Percentiles rank a stretch among this genome's conserved stretches.
phyloP scores from a whole-genome alignment of 2,797 vertebrate genomes.

The Falco peregrinus region DNA sequence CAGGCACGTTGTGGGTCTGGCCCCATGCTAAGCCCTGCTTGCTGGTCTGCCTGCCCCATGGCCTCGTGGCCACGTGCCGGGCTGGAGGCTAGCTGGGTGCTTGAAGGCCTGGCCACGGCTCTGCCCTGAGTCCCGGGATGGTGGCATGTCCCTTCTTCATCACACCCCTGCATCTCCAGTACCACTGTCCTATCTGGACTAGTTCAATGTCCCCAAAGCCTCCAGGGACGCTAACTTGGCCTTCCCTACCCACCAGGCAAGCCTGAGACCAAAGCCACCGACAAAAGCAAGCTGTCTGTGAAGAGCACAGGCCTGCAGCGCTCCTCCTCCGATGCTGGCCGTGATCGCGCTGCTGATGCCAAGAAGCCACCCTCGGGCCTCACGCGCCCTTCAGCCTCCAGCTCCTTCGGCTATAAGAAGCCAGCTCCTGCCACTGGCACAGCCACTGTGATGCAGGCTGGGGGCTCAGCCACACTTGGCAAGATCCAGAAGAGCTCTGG shows the following conservation, averaged over 20 bases:
- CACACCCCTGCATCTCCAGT: fast-evolving
- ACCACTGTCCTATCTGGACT: fast-evolving
- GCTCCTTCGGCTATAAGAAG: conserved; percentile 95
- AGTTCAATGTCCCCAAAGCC: background rate
- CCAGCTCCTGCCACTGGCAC: conserved; percentile 82
- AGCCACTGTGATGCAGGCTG: conserved; percentile 90
- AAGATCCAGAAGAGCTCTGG: conserved; percentile 91
- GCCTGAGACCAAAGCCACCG: conserved; percentile 85
- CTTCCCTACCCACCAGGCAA: conserved; percentile 75
- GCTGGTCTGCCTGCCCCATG: background rate
- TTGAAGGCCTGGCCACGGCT: fast-evolving
- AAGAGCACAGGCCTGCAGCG: conserved; percentile 89
- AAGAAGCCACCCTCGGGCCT: conserved; percentile 93
- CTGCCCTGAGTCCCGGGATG: background rate
- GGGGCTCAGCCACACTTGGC: conserved; percentile 80
- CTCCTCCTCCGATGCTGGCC: conserved; percentile 91
- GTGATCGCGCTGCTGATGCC: conserved; percentile 85
- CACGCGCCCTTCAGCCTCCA: conserved; percentile 84
- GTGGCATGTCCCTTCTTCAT: fast-evolving
- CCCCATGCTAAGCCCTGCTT: background rate
- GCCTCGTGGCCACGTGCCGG: fast-evolving
- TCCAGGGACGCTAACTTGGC: background rate
- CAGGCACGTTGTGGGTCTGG: background rate
- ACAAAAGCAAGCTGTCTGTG: conserved; percentile 89
- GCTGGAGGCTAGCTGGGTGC: background rate